Evolutionary conservation across 2,888 invertebrate genomes (phyloP).

Genomic region (Heliconius sara): DNA sequence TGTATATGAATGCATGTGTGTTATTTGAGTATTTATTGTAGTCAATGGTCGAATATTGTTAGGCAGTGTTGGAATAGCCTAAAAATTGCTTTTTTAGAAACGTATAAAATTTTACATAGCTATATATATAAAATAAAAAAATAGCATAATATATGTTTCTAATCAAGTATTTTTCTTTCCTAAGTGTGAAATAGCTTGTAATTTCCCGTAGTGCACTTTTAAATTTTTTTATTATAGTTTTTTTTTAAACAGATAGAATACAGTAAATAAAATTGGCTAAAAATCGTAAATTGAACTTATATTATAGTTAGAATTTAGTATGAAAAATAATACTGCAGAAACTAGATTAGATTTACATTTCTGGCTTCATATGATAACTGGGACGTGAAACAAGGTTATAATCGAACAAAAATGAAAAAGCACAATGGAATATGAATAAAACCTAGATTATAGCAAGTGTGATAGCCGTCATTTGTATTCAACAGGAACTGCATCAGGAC

Average conservation of each 20-base stretch:
- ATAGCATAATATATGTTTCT: too few relatives aligned
- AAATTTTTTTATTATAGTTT: too few relatives aligned
- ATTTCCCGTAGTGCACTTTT: too few relatives aligned
- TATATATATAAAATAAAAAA: too few relatives aligned
- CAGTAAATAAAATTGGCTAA: background rate
- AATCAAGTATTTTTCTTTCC: too few relatives aligned
- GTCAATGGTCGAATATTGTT: background rate
- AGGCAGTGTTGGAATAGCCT: too few relatives aligned
- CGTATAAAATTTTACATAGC: too few relatives aligned
- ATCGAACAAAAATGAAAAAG: constrained; percentile 10
- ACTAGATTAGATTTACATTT: background rate
- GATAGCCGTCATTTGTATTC: constrained; percentile 62
- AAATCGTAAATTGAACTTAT: background rate
- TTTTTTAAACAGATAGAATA: background rate
- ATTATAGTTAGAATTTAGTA: background rate
- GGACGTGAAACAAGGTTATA: constrained; percentile 6
- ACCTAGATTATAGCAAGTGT: constrained; percentile 38
- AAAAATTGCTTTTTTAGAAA: too few relatives aligned
- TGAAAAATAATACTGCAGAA: background rate
- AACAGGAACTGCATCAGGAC: constrained; percentile 58
- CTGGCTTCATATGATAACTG: constrained; percentile 14
- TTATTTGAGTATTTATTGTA: background rate
- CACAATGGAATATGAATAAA: constrained; percentile 25
- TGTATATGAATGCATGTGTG: background rate
- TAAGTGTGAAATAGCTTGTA: too few relatives aligned